Conservation (phyloP, 2,888 invertebrate genomes). For the Coenonympha glycerion region DNA sequence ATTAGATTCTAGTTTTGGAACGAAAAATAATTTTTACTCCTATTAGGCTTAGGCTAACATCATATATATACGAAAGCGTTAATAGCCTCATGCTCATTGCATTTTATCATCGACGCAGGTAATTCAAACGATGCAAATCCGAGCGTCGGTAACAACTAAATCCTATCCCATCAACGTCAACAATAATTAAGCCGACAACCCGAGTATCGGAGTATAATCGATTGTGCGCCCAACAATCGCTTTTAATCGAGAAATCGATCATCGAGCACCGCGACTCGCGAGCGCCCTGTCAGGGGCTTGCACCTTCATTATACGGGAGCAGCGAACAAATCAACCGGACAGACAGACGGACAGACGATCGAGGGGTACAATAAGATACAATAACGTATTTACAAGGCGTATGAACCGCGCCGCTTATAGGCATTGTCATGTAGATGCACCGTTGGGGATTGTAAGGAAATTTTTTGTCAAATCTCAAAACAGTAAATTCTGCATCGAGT, state of each 20-base stretch:
- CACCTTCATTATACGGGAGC: slow-evolving; percentile 67
- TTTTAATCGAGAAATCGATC: slow-evolving; percentile 57
- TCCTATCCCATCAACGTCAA: slow-evolving; percentile 33
- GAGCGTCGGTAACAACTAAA: slow-evolving; percentile 17
- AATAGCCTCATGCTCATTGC: no score
- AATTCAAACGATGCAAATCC: slow-evolving; percentile 3
- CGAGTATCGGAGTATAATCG: slow-evolving; percentile 39
- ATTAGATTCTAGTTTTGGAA: no score
- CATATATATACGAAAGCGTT: no score
- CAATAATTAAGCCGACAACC: slow-evolving; percentile 45
- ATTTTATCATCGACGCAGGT: no score
- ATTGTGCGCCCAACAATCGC: slow-evolving; percentile 48
- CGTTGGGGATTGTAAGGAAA: slow-evolving; percentile 25
- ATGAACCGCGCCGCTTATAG: slow-evolving; percentile 39
- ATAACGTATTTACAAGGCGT: slow-evolving; percentile 63
- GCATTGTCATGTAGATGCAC: slow-evolving; percentile 29
- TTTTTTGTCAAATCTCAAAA: slow-evolving; percentile 24
- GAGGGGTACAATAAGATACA: slow-evolving; percentile 41
- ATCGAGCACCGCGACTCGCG: slow-evolving; percentile 43
- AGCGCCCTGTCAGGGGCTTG: slow-evolving; percentile 48
- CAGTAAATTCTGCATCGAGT: slow-evolving; percentile 22
- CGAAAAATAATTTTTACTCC: no score
- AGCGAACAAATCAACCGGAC: slow-evolving; percentile 55
- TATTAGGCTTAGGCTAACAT: no score
- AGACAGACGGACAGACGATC: slow-evolving; percentile 59